phyloP scores from a whole-genome alignment of 2,888 invertebrate genomes.

The Helleia helle region DNA sequence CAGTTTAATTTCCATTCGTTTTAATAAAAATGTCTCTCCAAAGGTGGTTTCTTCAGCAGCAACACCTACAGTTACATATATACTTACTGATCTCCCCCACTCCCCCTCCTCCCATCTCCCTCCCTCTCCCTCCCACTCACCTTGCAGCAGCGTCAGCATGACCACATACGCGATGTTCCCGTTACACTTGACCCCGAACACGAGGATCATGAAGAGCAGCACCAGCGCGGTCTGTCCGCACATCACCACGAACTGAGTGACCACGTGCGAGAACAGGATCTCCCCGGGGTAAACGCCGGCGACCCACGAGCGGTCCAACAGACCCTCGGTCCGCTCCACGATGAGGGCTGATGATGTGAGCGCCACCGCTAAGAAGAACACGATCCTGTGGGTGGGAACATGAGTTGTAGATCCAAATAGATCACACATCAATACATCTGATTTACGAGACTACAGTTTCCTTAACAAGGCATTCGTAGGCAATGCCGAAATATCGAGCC shows the following conservation, averaged over 20 bases:
- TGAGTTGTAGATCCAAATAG: too few relatives aligned
- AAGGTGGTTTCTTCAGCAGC: too few relatives aligned
- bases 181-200: conserved; percentile 91
- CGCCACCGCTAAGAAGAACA: conserved; percentile 96
- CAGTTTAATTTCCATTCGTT: too few relatives aligned
- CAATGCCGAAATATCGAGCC: too few relatives aligned
- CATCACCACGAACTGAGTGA: conserved; percentile 96
- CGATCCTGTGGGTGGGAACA: conserved; percentile 80
- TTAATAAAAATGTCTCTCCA: too few relatives aligned
- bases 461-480: too few relatives aligned
- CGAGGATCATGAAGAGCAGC: conserved; percentile 91
- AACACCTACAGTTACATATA: too few relatives aligned
- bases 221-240: conserved; percentile 94
- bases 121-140: too few relatives aligned
- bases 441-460: too few relatives aligned
- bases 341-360: conserved; percentile 93
- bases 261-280: conserved; percentile 93
- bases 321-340: conserved; percentile 92
- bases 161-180: conserved; percentile 91
- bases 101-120: too few relatives aligned
- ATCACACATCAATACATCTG: too few relatives aligned
- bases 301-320: conserved; percentile 94
- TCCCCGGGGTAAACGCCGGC: conserved; percentile 94
- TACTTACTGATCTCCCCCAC: too few relatives aligned
- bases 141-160: conserved; percentile 89